A percentile compares a stretch with the other conserved stretches of the same genome.
Conservation (phyloP, 2,888 invertebrate species). For the Steinernema hermaphroditum region DNA sequence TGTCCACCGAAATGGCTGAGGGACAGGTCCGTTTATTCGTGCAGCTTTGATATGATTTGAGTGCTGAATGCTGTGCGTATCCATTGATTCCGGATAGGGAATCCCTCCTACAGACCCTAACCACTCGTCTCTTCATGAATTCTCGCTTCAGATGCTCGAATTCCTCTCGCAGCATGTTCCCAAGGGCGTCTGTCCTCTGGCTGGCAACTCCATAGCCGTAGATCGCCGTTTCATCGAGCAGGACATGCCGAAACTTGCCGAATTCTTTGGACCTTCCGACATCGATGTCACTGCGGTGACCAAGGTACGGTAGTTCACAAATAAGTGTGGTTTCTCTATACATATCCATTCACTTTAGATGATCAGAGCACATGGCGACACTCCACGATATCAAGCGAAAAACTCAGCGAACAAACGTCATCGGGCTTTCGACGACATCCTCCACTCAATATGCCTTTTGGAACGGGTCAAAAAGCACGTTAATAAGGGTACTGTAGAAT, state of each 20-base stretch:
- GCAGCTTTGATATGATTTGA: no score
- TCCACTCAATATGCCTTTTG: background rate
- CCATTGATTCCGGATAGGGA: no score
- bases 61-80: no score
- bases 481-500: background rate
- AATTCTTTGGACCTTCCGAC: background rate
- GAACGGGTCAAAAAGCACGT: background rate
- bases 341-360: background rate
- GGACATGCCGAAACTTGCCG: conserved; percentile 78
- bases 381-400: no score
- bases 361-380: background rate
- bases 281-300: background rate
- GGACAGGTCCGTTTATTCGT: conserved; percentile 51
- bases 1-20: conserved; percentile 76
- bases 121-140: background rate
- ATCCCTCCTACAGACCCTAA: no score
- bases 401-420: background rate
- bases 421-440: conserved; percentile 7
- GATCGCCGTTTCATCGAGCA: conserved; percentile 80
- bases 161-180: conserved; percentile 74
- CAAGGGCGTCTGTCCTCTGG: conserved; percentile 65
- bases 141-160: conserved; percentile 70
- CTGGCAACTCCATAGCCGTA: conserved; percentile 67
- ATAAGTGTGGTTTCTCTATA: background rate
- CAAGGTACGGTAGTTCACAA: background rate